Percentiles rank a stretch among this genome's conserved stretches.
These are phyloP conservation scores for Pararge aegeria DNA, from an alignment of 1,140 invertebrate genomes.

Conservation along the genomic window DNA sequence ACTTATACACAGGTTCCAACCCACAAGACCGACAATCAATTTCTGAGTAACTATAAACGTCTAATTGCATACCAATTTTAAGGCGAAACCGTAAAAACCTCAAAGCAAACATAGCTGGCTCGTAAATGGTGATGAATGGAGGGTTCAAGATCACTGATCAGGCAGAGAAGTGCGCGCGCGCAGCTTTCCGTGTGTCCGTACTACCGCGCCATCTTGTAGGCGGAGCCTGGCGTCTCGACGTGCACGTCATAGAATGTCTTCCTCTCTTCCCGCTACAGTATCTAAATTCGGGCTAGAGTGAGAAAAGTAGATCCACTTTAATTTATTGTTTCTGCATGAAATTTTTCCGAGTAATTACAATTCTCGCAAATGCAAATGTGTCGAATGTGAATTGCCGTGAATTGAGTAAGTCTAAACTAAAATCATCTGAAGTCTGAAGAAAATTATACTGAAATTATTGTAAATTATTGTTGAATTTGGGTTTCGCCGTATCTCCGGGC, in stretches of 20 bases:
- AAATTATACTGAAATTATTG: too few relatives aligned
- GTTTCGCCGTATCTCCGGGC: too few relatives aligned
- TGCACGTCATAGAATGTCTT: constrained; percentile 33
- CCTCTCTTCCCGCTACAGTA: constrained; percentile 33
- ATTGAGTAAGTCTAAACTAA: too few relatives aligned
- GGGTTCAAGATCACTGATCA: constrained; percentile 59
- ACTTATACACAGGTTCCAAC: constrained; percentile 17
- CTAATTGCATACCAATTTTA: constrained; percentile 66
- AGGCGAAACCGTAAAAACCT: constrained; percentile 71
- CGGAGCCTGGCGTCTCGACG: constrained; percentile 42
- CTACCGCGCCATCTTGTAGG: constrained; percentile 67
- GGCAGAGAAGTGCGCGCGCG: constrained; percentile 36
- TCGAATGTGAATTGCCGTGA: neutral
- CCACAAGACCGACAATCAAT: constrained; percentile 47
- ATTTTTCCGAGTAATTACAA: neutral
- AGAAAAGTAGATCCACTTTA: constrained; percentile 32
- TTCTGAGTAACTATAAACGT: constrained; percentile 49
- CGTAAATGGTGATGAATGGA: constrained; percentile 75
- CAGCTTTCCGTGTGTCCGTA: constrained; percentile 8
- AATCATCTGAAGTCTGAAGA: too few relatives aligned
- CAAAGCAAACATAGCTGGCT: constrained; percentile 63
- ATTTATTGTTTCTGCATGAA: constrained; percentile 8
- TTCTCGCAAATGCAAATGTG: neutral
- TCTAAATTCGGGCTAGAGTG: constrained; percentile 41
- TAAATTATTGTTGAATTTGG: too few relatives aligned